These are phyloP conservation scores for Cossypha polioptera DNA, from an alignment of 2,797 vertebrate genomes.

Conservation along the genomic window DNA sequence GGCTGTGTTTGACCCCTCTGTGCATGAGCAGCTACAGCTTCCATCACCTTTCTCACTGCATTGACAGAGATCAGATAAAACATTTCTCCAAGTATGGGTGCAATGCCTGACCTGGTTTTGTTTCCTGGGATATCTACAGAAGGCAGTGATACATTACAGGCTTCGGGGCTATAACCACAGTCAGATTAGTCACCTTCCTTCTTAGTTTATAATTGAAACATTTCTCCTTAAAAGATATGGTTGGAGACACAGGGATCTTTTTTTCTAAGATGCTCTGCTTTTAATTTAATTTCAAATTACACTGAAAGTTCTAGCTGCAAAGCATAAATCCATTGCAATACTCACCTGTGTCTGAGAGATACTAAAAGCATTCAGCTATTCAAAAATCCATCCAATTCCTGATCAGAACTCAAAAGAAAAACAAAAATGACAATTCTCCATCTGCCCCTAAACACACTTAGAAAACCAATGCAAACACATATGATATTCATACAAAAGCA, in stretches of 20 bases:
- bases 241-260: not conserved
- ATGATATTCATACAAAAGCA: not conserved
- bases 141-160: not conserved
- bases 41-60: not conserved
- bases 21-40: not conserved
- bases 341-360: not conserved
- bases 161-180: not conserved
- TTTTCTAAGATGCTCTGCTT: not conserved
- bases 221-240: not conserved
- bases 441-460: not conserved
- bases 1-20: not conserved
- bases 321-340: not conserved
- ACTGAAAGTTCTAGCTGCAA: not conserved
- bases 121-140: not conserved
- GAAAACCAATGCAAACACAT: not conserved
- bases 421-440: not conserved
- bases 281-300: constrained; percentile 4
- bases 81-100: not conserved
- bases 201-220: constrained; percentile 9
- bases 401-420: not conserved
- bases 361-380: not conserved
- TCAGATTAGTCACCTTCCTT: not conserved
- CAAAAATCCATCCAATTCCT: not conserved
- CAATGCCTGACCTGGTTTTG: not conserved
- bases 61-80: not conserved